phyloP scores from a whole-genome alignment of 2,113 vertebrate species.

The Stegostoma tigrinum region DNA sequence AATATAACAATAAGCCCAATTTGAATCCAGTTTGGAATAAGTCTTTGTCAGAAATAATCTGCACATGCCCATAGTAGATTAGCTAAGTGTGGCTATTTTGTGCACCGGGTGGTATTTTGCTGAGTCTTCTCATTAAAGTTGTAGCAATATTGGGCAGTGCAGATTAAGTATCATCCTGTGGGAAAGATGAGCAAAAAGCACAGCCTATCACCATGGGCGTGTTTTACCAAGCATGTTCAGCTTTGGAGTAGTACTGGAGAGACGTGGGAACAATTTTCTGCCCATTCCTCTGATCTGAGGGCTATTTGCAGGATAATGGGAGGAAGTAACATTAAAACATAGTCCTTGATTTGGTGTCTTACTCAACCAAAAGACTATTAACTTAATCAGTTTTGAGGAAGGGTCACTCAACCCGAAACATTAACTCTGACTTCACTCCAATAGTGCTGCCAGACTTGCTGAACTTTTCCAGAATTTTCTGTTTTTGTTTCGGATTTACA shows the following conservation, averaged over 20 bases:
- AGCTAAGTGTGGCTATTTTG: too few species aligned
- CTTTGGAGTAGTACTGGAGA: neutral
- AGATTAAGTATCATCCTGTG: neutral
- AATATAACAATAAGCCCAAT: neutral
- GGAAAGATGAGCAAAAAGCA: neutral
- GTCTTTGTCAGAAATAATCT: neutral
- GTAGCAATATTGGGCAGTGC: neutral
- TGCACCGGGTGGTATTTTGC: neutral
- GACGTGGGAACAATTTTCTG: neutral
- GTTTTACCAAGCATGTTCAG: neutral
- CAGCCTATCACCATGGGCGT: neutral
- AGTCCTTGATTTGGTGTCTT: neutral
- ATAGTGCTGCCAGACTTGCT: too few species aligned
- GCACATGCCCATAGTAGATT: neutral
- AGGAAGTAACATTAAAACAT: neutral
- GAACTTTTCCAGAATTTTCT: too few species aligned
- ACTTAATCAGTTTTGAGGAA: too few species aligned
- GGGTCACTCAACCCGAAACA: too few species aligned
- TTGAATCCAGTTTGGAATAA: neutral
- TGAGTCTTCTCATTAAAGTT: neutral
- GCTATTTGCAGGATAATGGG: neutral
- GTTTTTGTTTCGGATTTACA: too few species aligned
- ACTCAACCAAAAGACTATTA: neutral
- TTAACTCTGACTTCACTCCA: too few species aligned
- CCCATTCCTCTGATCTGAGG: neutral